These are phyloP conservation scores for Cyclargus thomasi DNA, from an alignment of 1,140 invertebrate species.

Conservation along the genomic window DNA sequence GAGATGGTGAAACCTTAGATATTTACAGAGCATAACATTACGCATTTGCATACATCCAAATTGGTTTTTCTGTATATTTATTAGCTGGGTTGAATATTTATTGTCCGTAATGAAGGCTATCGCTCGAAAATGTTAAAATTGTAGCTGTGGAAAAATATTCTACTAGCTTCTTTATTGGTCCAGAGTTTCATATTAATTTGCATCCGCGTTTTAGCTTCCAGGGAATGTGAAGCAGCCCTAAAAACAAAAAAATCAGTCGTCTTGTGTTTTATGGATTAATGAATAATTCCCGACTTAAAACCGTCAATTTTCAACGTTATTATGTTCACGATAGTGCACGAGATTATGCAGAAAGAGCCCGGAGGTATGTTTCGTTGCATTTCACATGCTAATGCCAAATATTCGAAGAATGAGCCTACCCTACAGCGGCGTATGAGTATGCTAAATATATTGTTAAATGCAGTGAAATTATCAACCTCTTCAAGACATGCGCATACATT, in stretches of 20 bases:
- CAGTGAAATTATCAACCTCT: not conserved
- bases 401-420: slow-evolving; percentile 39
- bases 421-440: slow-evolving; percentile 13
- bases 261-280: no score
- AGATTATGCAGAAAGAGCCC: slow-evolving; percentile 28
- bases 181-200: no score
- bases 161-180: no score
- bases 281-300: no score
- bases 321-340: slow-evolving; percentile 26
- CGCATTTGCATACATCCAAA: not conserved
- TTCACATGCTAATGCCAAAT: slow-evolving; percentile 58
- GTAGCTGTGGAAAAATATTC: no score
- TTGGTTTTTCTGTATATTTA: not conserved
- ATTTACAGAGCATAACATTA: not conserved
- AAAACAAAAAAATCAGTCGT: no score
- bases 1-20: not conserved
- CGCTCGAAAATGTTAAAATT: not conserved
- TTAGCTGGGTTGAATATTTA: not conserved
- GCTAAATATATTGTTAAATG: slow-evolving; percentile 15
- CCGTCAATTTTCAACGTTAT: not conserved
- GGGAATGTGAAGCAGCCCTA: no score
- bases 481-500: slow-evolving; percentile 12
- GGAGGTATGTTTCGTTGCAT: slow-evolving; percentile 52
- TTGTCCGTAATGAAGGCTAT: not conserved
- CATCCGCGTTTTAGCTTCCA: no score